phyloP scores from a whole-genome alignment of 2,888 invertebrate genomes.

The Phengaris arion region DNA sequence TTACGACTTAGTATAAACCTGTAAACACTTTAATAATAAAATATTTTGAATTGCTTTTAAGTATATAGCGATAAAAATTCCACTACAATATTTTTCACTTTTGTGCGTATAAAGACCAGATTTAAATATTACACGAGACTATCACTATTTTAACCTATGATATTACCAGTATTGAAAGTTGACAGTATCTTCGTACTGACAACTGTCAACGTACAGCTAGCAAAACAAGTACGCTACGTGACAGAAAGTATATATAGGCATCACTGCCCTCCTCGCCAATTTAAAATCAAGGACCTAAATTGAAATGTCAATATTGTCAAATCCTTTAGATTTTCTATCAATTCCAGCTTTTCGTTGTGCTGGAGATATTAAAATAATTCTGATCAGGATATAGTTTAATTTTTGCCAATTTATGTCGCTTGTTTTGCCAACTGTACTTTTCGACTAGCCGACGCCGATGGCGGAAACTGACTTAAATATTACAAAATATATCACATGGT shows the following conservation, averaged over 20 bases:
- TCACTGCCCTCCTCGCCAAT: too few species aligned
- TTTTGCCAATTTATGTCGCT: neutral
- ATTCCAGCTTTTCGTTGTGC: too few species aligned
- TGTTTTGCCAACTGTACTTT: neutral
- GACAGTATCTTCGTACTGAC: constrained; percentile 6
- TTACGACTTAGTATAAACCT: neutral
- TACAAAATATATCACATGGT: constrained; percentile 21
- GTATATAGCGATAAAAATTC: constrained; percentile 28
- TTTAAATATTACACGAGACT: constrained; percentile 16
- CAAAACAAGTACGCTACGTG: neutral
- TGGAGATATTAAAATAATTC: too few species aligned
- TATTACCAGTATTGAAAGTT: too few species aligned
- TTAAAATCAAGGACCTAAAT: too few species aligned
- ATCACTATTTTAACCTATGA: constrained; percentile 18
- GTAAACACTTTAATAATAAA: constrained; percentile 23
- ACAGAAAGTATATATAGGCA: too few species aligned
- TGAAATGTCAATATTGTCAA: too few species aligned
- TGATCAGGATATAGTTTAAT: too few species aligned
- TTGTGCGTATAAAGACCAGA: constrained; percentile 29
- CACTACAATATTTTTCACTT: constrained; percentile 20
- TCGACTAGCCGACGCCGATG: constrained; percentile 9
- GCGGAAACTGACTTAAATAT: constrained; percentile 27
- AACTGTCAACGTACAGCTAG: neutral
- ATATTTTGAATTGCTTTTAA: constrained; percentile 29
- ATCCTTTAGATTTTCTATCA: too few species aligned